A percentile compares a stretch with the other conserved stretches of the same genome.
Conservation (phyloP, 1,140 invertebrate genomes). For the Pachyrhynchus sulphureomaculatus region DNA sequence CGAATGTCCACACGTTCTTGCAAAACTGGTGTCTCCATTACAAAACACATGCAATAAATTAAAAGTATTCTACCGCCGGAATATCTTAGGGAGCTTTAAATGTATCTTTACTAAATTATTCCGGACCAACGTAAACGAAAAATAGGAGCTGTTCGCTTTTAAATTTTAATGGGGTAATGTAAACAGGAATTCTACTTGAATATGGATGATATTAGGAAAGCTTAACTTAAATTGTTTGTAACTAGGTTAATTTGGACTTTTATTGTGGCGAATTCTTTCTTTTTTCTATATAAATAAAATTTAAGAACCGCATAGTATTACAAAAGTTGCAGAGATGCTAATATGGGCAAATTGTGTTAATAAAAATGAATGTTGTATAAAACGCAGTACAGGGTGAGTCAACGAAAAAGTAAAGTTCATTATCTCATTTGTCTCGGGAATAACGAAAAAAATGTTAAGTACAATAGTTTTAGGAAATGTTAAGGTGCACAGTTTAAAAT, state of each 20-base stretch:
- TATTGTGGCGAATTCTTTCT: neutral
- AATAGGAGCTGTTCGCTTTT: neutral
- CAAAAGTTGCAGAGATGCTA: too few relatives aligned
- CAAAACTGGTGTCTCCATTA: constrained; percentile 43
- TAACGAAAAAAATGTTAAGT: too few relatives aligned
- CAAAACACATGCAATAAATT: constrained; percentile 43
- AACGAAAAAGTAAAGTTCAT: too few relatives aligned
- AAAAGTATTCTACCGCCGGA: constrained; percentile 26
- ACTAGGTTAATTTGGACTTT: neutral
- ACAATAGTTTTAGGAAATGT: too few relatives aligned
- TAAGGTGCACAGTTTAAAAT: too few relatives aligned
- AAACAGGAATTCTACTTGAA: constrained; percentile 3
- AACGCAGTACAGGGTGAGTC: too few relatives aligned
- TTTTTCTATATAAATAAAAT: neutral
- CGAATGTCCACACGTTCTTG: constrained; percentile 45
- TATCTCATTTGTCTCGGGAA: too few relatives aligned
- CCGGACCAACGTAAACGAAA: too few relatives aligned
- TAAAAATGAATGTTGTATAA: too few relatives aligned
- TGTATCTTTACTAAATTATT: neutral
- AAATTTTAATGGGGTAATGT: neutral
- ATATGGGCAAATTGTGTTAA: too few relatives aligned
- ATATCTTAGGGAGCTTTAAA: constrained; percentile 27
- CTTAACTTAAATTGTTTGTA: constrained; percentile 2
- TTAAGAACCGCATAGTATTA: too few relatives aligned
- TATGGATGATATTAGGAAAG: constrained; percentile 6